Conservation (phyloP, 2,113 vertebrate genomes). For the Oriolus oriolus region DNA sequence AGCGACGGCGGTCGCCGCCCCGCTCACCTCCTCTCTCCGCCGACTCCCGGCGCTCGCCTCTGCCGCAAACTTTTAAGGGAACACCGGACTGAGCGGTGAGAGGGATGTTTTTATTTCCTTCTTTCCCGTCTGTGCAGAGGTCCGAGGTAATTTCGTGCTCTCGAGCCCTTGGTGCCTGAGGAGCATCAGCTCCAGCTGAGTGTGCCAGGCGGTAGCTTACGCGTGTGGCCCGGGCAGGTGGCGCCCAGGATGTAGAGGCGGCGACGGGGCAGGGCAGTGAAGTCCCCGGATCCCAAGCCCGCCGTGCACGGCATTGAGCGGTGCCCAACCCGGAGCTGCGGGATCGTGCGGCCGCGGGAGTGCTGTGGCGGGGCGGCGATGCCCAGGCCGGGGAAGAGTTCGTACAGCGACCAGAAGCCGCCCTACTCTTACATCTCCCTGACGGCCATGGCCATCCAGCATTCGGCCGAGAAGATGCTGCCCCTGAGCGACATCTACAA, state of each 20-base stretch:
- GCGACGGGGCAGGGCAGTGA: not conserved
- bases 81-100: not conserved
- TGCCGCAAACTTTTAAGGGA: not conserved
- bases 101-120: not conserved
- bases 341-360: not conserved
- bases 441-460: slow-evolving; percentile 97
- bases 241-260: not conserved
- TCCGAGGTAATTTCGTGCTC: not conserved
- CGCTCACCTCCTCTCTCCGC: not conserved
- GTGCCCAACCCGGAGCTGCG: not conserved
- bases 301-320: not conserved
- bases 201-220: not conserved
- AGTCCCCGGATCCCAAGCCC: not conserved
- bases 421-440: slow-evolving; percentile 96
- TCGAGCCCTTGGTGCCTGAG: not conserved
- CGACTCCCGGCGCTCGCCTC: not conserved
- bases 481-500: slow-evolving; percentile 97
- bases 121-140: not conserved
- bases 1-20: not conserved
- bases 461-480: slow-evolving; percentile 93
- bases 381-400: slow-evolving; percentile 96
- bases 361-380: slow-evolving; percentile 53
- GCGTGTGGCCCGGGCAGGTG: not conserved
- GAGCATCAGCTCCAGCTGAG: not conserved
- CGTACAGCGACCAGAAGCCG: slow-evolving; percentile 96